Evolutionary conservation across 2,888 invertebrate species (phyloP).

Genomic region (Xestia ashworthii): DNA sequence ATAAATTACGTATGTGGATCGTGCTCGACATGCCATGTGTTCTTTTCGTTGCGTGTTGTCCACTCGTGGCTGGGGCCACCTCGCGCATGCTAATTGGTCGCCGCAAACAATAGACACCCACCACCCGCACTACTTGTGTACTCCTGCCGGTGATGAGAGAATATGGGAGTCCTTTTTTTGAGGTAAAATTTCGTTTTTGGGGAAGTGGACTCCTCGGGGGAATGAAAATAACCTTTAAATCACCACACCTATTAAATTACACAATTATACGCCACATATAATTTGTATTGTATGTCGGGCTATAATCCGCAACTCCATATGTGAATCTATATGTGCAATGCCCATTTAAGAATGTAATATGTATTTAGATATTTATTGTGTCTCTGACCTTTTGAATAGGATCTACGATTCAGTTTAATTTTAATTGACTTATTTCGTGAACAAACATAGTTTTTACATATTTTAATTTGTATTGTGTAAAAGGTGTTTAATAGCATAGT

Average conservation of each 20-base stretch:
- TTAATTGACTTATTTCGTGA: background rate
- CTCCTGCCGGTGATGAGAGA: background rate
- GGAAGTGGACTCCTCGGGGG: background rate
- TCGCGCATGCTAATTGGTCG: conserved; percentile 35
- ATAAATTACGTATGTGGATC: conserved; percentile 16
- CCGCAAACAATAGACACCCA: conserved; percentile 17
- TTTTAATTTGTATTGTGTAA: background rate
- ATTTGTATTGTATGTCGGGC: background rate
- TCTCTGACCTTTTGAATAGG: background rate
- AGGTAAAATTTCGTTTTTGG: background rate
- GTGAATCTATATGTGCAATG: too few species aligned
- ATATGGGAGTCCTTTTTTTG: background rate
- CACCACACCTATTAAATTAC: too few species aligned
- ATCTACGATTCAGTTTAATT: background rate
- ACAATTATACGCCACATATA: too few species aligned
- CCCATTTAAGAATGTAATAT: background rate
- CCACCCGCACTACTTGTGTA: conserved; percentile 8
- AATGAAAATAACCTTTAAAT: background rate
- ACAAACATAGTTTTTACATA: background rate
- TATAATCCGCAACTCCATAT: background rate
- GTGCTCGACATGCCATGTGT: conserved; percentile 15
- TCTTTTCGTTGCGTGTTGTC: background rate
- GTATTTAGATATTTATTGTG: background rate
- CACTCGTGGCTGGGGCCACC: conserved; percentile 11
- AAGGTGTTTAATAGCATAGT: background rate